A percentile compares a stretch with the other conserved stretches of the same genome.
Conservation (phyloP, 2,113 vertebrate species). For the Thamnophis sirtalis region DNA sequence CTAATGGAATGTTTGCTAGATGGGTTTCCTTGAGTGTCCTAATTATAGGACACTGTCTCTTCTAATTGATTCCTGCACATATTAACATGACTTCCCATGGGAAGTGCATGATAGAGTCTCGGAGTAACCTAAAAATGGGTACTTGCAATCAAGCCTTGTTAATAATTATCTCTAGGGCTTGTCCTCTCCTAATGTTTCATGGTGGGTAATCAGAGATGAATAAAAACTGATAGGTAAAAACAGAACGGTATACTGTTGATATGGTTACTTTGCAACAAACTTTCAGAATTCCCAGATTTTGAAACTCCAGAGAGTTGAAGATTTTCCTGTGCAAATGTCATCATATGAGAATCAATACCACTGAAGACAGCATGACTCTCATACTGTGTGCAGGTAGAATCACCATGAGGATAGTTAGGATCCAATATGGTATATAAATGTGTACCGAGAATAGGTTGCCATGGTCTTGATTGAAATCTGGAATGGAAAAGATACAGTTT, state of each 20-base stretch:
- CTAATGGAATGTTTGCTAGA: constrained; percentile 56
- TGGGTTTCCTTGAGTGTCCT: constrained; percentile 57
- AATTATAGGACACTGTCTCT: constrained; percentile 57
- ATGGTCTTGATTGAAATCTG: neutral
- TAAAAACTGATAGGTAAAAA: neutral
- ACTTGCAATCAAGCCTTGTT: constrained; percentile 41
- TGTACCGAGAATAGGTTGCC: neutral
- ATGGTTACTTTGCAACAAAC: neutral
- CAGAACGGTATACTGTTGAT: neutral
- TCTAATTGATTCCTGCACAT: constrained; percentile 50
- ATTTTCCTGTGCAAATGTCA: neutral
- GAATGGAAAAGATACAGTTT: neutral
- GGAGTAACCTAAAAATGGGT: constrained; percentile 20
- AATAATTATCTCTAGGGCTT: constrained; percentile 29
- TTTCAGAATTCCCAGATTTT: neutral
- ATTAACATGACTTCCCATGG: constrained; percentile 56
- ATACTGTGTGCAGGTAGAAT: neutral
- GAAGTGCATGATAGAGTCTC: constrained; percentile 51
- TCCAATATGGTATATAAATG: neutral
- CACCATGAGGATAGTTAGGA: neutral
- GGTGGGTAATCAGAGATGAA: rapidly evolving
- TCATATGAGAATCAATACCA: neutral
- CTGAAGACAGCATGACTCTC: neutral
- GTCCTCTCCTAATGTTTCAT: constrained; percentile 41
- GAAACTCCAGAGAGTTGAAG: neutral